A percentile compares a stretch with the other conserved stretches of the same genome.
These are phyloP conservation scores for Leptestheria dahalacensis DNA, from an alignment of 1,140 invertebrate species.

Conservation along the genomic window DNA sequence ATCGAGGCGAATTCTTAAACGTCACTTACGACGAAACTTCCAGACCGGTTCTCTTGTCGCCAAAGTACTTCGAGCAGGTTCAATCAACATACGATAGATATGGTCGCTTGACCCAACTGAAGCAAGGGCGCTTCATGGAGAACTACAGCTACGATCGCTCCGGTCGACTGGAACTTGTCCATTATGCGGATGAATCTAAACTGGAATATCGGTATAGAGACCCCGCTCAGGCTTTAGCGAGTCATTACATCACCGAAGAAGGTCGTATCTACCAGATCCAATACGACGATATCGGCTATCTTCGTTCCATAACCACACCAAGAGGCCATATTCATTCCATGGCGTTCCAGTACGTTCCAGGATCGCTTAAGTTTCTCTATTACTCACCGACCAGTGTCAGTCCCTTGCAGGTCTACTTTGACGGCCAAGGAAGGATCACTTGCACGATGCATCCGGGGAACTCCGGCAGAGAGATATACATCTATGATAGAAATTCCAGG, in stretches of 20 bases:
- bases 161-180: conserved; percentile 68
- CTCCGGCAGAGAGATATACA: conserved; percentile 70
- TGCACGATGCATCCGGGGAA: conserved; percentile 82
- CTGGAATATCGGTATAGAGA: conserved; percentile 77
- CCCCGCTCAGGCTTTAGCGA: conserved; percentile 65
- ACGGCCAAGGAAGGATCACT: conserved; percentile 72
- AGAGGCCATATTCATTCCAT: conserved; percentile 82
- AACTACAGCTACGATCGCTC: conserved; percentile 73
- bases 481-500: conserved; percentile 67
- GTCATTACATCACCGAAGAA: conserved; percentile 79
- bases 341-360: conserved; percentile 73
- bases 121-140: conserved; percentile 79
- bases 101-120: conserved; percentile 75
- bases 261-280: conserved; percentile 81
- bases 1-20: conserved; percentile 64
- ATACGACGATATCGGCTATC: conserved; percentile 77
- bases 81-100: conserved; percentile 85
- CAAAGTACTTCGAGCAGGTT: conserved; percentile 63
- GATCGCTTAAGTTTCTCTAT: conserved; percentile 84
- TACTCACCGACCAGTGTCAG: conserved; percentile 75
- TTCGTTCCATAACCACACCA: conserved; percentile 79
- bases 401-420: conserved; percentile 77
- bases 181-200: conserved; percentile 69
- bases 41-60: conserved; percentile 72
- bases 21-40: conserved; percentile 80